phyloP scores from a whole-genome alignment of 2,113 vertebrate genomes.

The Lepus europaeus region DNA sequence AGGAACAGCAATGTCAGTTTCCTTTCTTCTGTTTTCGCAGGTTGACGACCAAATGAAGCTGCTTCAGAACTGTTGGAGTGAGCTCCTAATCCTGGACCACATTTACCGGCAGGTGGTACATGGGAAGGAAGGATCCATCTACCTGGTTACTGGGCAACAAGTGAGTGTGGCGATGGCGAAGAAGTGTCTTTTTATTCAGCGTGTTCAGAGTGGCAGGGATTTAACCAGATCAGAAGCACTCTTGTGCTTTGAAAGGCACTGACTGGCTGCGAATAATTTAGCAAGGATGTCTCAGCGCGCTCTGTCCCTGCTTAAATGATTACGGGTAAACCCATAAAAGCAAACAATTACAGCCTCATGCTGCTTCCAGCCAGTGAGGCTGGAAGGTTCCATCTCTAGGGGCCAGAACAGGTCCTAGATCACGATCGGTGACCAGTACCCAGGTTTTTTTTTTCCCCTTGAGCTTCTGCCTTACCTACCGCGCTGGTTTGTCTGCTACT shows the following conservation, averaged over 20 bases:
- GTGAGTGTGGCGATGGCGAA: slow-evolving; percentile 87
- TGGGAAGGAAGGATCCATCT: slow-evolving; percentile 96
- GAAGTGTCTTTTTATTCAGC: slow-evolving; percentile 72
- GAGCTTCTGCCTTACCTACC: not conserved
- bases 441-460: not conserved
- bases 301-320: slow-evolving; percentile 71
- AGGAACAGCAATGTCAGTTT: not conserved
- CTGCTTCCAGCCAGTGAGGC: slow-evolving; percentile 20
- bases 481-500: not conserved
- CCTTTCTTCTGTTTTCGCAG: slow-evolving; percentile 84
- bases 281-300: slow-evolving; percentile 69
- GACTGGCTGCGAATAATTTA: slow-evolving; percentile 61
- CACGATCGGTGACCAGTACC: not conserved
- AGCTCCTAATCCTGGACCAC: slow-evolving; percentile 98
- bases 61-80: slow-evolving; percentile 99
- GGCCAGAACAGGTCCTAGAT: not conserved
- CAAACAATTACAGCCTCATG: slow-evolving; percentile 65
- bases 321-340: slow-evolving; percentile 74
- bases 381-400: not conserved
- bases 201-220: slow-evolving; percentile 71
- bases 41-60: slow-evolving; percentile 99
- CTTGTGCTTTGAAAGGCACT: slow-evolving; percentile 66
- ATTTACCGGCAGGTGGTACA: slow-evolving; percentile 98
- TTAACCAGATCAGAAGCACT: slow-evolving; percentile 81
- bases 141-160: slow-evolving; percentile 98